phyloP scores from a whole-genome alignment of 2,797 vertebrate genomes.

The Sebastes trivittatus region DNA sequence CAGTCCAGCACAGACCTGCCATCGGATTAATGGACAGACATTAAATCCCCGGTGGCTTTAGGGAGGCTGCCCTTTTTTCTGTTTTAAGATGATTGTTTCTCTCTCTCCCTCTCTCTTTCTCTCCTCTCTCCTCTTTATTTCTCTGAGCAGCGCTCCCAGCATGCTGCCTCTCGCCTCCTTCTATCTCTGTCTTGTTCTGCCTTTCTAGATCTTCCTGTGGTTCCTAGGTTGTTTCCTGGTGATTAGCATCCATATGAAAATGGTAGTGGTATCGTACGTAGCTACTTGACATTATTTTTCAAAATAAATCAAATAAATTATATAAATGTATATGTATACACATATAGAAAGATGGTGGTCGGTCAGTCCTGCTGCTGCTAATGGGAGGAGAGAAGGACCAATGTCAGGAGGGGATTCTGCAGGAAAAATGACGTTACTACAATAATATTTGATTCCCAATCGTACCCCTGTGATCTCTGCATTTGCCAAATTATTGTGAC shows the following conservation, averaged over 20 bases:
- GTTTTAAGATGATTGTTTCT: background rate
- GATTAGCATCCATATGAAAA: slow-evolving; percentile 78
- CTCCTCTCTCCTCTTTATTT: slow-evolving; percentile 14
- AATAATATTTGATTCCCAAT: slow-evolving; percentile 43
- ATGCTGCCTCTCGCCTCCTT: slow-evolving; percentile 64
- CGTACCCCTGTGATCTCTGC: slow-evolving; percentile 48
- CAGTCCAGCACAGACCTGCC: slow-evolving; percentile 55
- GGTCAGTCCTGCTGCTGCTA: slow-evolving; percentile 77
- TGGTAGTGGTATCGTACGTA: slow-evolving; percentile 80
- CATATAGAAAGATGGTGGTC: slow-evolving; percentile 59
- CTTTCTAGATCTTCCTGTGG: slow-evolving; percentile 79
- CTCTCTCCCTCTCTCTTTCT: background rate
- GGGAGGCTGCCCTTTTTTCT: background rate
- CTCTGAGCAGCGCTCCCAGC: slow-evolving; percentile 67
- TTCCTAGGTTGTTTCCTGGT: slow-evolving; percentile 80
- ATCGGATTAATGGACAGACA: slow-evolving; percentile 43
- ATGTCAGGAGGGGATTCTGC: slow-evolving; percentile 63
- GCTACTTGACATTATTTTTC: slow-evolving; percentile 80
- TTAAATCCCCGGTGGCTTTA: slow-evolving; percentile 39
- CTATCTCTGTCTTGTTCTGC: slow-evolving; percentile 64
- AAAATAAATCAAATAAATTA: slow-evolving; percentile 74
- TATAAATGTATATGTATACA: slow-evolving; percentile 78
- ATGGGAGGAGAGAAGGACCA: slow-evolving; percentile 67
- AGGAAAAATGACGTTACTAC: slow-evolving; percentile 49
- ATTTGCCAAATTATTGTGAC: slow-evolving; percentile 78